Evolutionary conservation across 2,888 invertebrate species (phyloP).

Genomic region (Drosophila diplacantha): DNA sequence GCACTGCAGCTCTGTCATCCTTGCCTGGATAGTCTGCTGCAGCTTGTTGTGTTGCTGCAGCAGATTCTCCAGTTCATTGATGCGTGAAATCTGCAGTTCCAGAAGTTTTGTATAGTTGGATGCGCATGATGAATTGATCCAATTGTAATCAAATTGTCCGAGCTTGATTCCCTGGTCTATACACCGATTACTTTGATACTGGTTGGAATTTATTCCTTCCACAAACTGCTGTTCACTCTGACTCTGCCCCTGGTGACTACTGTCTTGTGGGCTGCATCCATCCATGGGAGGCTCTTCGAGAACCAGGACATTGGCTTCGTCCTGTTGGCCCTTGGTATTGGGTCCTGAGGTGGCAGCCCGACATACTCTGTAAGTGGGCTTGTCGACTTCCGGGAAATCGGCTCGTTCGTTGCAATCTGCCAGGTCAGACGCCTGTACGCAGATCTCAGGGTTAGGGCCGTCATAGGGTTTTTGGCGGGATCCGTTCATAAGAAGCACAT

Average conservation of each 20-base stretch:
- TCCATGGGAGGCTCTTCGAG: constrained; percentile 9
- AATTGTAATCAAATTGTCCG: background rate
- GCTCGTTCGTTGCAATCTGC: constrained; percentile 35
- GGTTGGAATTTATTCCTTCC: background rate
- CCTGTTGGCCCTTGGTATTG: background rate
- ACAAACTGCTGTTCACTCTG: background rate
- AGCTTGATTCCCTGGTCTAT: background rate
- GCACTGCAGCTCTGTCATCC: constrained; percentile 43
- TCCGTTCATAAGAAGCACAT: constrained; percentile 35
- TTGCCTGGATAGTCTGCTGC: constrained; percentile 51
- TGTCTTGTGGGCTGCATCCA: background rate
- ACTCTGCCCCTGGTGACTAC: background rate
- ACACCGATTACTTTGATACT: no score
- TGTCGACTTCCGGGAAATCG: constrained; percentile 42
- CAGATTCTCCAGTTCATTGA: constrained; percentile 47
- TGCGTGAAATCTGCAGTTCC: constrained; percentile 26
- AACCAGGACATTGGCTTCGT: constrained; percentile 40
- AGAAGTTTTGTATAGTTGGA: constrained; percentile 4
- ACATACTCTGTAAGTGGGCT: constrained; percentile 40
- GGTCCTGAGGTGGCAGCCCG: constrained; percentile 16
- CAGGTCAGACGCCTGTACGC: constrained; percentile 50
- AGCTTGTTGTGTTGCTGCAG: constrained; percentile 43
- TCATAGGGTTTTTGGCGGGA: constrained; percentile 5
- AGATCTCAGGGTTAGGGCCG: constrained; percentile 32
- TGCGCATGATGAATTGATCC: background rate